Percentiles rank a stretch among this genome's conserved stretches.
phyloP scores from a whole-genome alignment of 1,140 invertebrate species.

The Notospermus geniculatus region DNA sequence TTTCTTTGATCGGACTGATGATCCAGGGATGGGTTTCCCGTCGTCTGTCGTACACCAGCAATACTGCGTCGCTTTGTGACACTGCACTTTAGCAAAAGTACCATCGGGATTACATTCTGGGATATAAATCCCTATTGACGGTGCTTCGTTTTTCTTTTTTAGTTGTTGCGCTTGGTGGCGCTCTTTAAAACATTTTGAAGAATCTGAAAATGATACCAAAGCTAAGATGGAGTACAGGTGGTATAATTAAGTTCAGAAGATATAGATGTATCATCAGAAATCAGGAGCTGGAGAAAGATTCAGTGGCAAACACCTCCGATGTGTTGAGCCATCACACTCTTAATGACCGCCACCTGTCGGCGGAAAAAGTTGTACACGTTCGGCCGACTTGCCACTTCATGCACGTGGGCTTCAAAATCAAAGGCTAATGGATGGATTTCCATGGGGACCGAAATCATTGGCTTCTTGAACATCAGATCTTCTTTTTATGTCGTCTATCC shows the following conservation, averaged over 20 bases:
- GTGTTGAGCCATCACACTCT: background rate
- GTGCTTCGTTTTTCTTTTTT: constrained; percentile 19
- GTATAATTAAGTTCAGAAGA: too few relatives aligned
- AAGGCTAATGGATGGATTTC: too few relatives aligned
- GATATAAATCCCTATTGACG: constrained; percentile 43
- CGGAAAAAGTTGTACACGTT: too few relatives aligned
- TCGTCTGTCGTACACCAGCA: constrained; percentile 82
- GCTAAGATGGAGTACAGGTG: background rate
- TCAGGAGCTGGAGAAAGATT: constrained; percentile 16
- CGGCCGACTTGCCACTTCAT: too few relatives aligned
- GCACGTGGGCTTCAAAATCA: too few relatives aligned
- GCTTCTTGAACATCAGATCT: too few relatives aligned
- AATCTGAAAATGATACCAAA: constrained; percentile 12
- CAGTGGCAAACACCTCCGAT: too few relatives aligned
- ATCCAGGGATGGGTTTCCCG: constrained; percentile 75
- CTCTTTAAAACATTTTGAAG: constrained; percentile 33
- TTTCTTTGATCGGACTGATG: constrained; percentile 66
- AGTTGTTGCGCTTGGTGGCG: constrained; percentile 28
- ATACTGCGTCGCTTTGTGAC: constrained; percentile 71
- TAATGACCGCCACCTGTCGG: background rate
- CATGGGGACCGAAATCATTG: too few relatives aligned
- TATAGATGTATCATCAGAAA: constrained; percentile 4
- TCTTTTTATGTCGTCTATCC: too few relatives aligned
- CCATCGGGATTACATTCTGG: constrained; percentile 77
- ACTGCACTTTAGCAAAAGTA: constrained; percentile 79